Evolutionary conservation across 2,888 invertebrate genomes (phyloP), one percentile per base, ranked within the genome.

Genomic region (Helleia helle): DNA sequence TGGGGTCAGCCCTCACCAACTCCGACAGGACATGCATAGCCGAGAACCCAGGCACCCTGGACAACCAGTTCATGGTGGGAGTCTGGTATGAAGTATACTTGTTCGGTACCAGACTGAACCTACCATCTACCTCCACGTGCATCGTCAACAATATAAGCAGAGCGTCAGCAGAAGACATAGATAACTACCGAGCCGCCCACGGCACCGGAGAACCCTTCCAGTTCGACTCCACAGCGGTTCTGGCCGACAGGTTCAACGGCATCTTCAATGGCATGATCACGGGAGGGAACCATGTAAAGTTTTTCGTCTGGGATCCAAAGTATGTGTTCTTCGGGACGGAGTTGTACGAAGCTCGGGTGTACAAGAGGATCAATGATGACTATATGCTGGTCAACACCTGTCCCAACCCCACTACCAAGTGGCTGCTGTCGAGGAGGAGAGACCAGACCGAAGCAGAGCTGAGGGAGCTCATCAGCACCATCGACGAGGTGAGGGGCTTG

Each of bases 11-110:
- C 1, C 18, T 46, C 13, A 43, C 34, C 1, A 36, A 40, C 6
- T 17, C 13, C 4, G 38, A 46, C 11, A 8, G 26, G 36, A 8
- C 12, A 2, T 46, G 43, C 29, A 11, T 41, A n/a, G 14, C 24
- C 1, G 22, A 22, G 1, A 14, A 46, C 11, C 27, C 40, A 1
- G 22, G n/a, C 1, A 22, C 24, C n/a, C 13, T 43, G 1, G 31
- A 37, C 11, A 46, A 46, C 8, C 29, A 40, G 6, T 43, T 36
- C 4, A 12, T 46, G 11, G 12, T 43, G 17, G 46, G 46, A 11
- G 40, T 27, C 7, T 46, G 46, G 46, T 46, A 41, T 11, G 29
- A 17, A 2, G 37, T 45, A 1, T 45, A 40, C 28, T 37, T 40
- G n/a, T 45, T 45, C 26, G 5, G 28, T 2, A 0, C 3, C 0